Evolutionary conservation across 2,113 vertebrate species (phyloP).

Genomic region (Dipodomys spectabilis): DNA sequence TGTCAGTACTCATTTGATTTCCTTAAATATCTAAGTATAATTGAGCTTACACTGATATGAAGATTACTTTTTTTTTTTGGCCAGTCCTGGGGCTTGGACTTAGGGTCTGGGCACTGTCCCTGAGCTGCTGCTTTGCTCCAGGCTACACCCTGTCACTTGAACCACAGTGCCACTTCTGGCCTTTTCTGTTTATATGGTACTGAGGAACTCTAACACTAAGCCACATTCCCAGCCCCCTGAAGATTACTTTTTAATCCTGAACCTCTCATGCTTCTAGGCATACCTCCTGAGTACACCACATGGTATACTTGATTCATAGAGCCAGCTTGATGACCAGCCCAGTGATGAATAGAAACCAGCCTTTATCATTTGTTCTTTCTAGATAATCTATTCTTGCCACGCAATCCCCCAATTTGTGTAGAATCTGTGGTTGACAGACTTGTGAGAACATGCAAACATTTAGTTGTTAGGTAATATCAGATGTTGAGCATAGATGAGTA

Average conservation of each 20-base stretch:
- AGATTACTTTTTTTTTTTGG: background rate
- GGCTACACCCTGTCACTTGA: no score
- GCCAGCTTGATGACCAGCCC: background rate
- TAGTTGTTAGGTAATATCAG: background rate
- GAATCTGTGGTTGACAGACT: background rate
- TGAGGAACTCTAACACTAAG: no score
- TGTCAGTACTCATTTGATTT: conserved; percentile 26
- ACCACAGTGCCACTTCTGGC: no score
- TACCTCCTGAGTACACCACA: background rate
- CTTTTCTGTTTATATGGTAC: no score
- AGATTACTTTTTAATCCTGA: background rate
- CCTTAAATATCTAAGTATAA: conserved; percentile 27
- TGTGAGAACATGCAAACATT: background rate
- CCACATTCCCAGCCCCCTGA: no score
- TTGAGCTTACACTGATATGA: background rate
- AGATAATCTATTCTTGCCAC: background rate
- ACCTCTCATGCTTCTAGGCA: background rate
- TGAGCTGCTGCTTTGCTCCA: no score
- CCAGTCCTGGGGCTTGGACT: no score
- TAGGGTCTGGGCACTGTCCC: no score
- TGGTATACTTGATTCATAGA: background rate
- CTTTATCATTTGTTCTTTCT: background rate
- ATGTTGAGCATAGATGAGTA: background rate
- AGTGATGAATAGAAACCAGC: background rate
- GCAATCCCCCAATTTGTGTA: background rate